Evolutionary conservation across 2,113 vertebrate species (phyloP).

Genomic region (Suricata suricatta): DNA sequence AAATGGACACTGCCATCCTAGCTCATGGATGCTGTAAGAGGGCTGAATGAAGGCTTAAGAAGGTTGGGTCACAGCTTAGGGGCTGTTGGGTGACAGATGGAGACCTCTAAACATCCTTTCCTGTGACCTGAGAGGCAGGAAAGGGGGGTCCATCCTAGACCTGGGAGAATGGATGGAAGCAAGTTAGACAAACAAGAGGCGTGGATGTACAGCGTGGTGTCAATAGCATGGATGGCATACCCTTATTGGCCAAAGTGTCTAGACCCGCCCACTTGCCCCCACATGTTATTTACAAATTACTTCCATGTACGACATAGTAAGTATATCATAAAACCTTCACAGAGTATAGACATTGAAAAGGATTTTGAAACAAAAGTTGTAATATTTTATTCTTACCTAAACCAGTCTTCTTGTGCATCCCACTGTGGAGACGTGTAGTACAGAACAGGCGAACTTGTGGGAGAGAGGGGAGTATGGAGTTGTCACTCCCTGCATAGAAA

Average conservation of each 20-base stretch:
- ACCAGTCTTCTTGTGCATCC: background rate
- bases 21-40: background rate
- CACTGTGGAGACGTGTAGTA: background rate
- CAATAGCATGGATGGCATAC: background rate
- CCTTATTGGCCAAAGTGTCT: background rate
- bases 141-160: background rate
- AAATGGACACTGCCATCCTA: background rate
- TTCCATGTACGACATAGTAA: background rate
- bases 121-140: background rate
- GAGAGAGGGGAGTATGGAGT: background rate
- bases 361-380: background rate
- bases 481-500: background rate
- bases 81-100: background rate
- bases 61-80: background rate
- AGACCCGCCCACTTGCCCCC: background rate
- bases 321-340: background rate
- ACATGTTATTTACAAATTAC: background rate
- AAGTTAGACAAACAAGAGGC: background rate
- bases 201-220: background rate
- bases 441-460: background rate
- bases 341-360: background rate
- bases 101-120: background rate
- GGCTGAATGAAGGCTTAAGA: background rate
- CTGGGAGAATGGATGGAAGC: background rate
- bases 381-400: background rate